These are phyloP conservation scores for Rhabdomys pumilio DNA, from an alignment of 2,797 vertebrate genomes.

Conservation along the genomic window DNA sequence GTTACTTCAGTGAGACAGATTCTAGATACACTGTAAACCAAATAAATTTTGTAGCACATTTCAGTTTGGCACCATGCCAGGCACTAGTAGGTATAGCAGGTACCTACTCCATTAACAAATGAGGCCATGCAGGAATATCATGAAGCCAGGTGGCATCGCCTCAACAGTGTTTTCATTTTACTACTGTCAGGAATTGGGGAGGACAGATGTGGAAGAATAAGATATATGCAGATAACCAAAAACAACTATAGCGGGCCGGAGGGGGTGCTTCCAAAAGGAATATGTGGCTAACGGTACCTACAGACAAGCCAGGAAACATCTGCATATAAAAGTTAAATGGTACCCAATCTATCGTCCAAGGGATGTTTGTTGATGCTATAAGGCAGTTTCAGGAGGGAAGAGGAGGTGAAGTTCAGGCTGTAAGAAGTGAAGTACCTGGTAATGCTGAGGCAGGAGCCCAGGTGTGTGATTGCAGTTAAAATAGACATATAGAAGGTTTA, in stretches of 20 bases:
- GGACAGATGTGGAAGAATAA: not conserved
- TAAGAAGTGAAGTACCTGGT: not conserved
- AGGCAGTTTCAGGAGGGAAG: not conserved
- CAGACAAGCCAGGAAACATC: not conserved
- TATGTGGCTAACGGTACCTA: not conserved
- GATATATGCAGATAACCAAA: conserved; percentile 18
- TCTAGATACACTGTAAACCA: conserved; percentile 10
- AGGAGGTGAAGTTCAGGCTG: conserved; percentile 4
- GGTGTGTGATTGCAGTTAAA: not conserved
- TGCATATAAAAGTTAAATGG: not conserved
- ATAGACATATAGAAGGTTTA: not conserved
- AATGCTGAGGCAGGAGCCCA: not conserved
- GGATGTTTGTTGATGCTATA: not conserved
- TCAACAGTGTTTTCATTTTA: conserved; percentile 34
- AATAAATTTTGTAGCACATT: not conserved
- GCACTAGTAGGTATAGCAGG: not conserved
- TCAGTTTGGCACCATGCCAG: conserved; percentile 8
- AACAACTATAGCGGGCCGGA: not conserved
- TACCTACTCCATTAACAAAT: conserved; percentile 30
- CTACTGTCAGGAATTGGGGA: not conserved
- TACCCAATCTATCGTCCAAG: not conserved
- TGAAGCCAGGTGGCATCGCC: conserved; percentile 16
- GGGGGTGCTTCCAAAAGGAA: not conserved
- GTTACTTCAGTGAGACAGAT: conserved; percentile 32
- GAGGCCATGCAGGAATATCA: not conserved